Base-by-base conservation (phyloP, 2,888 invertebrate genomes). In the Meteorus colon region DNA sequence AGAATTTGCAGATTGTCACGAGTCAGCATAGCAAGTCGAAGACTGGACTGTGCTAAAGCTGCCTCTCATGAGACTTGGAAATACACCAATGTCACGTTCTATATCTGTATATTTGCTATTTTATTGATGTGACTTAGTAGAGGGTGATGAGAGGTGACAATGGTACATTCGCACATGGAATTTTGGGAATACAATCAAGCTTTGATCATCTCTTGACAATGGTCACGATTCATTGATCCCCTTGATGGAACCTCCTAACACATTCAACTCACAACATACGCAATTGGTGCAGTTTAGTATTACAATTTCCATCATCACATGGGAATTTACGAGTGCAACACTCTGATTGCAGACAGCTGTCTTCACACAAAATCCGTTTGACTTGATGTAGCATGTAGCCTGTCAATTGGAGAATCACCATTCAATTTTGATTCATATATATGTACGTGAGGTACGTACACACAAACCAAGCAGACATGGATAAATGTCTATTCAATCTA, bases 1-100 rank as follows among this genome's bases (percentile, higher is more conserved):
- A 37, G 65, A 65, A 65, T 65, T 65, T 34, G 19, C 55, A 59
- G 19, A 69, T 55, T 55, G 55, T 55, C 69, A 55, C 55, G 69
- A 55, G 69, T 65, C 65, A 65, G 65, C 65, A 65, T n/a, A 55
- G 19, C 24, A 55, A n/a, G 19, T 55, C 55, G 55, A 55, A n/a
- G 55, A 55, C 55, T 55, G 55, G 19, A 55, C 55, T 19, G 55
- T 19, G 19, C 55, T 6, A 55, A 55, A 16, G n/a, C 4, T 55
- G n/a, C 10, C 19, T 55, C 55, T 55, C 55, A 19, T 55, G 55
- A 55, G 55, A 55, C 55, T 55, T 19, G 19, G 10, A 5, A 19
- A 19, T 55, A n/a, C n/a, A 48, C 48, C 4, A 2, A 48, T 48
- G 16, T 2, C 10, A 48, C 14, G n/a, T 16, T n/a, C n/a, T 48